Base-by-base conservation (phyloP, 2,888 invertebrate genomes). In the Zygaena filipendulae region DNA sequence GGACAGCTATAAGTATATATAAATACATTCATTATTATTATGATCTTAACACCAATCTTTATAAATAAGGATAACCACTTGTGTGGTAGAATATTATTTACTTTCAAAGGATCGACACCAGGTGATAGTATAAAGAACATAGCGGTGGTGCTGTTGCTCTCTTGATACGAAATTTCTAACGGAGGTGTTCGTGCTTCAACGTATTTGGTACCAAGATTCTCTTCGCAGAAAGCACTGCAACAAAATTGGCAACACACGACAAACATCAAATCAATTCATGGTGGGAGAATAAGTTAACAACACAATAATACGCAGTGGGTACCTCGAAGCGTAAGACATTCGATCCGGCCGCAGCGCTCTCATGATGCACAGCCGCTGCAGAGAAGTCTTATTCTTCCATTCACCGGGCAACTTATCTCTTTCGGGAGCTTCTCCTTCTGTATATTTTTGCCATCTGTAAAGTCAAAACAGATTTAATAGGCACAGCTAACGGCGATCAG, bases 301-400 rank as follows among this genome's bases (percentile, higher is more conserved):
- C n/a, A n/a, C n/a, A n/a, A n/a, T n/a, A n/a, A n/a, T n/a, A n/a
- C n/a, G n/a, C n/a, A n/a, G n/a, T n/a, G n/a, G n/a, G n/a, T n/a
- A n/a, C n/a, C n/a, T n/a, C n/a, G n/a, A 85, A 8, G 95, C 96
- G 51, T 97, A 95, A 0, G 94, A 92, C 95, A 97, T 96, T 42
- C 97, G 84, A 68, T 97, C 97, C 0, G 95, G 91, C 23, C 97
- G 79, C 27, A 97, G 75, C 11, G 94, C 92, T 32, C 97, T 81
- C 90, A 97, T 90, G 60, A 97, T 96, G 52, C 96, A 96, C 3
- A 97, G 77, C 38, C 90, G 84, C 58, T 97, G 95, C 23, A 97
- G 67, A 0, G 91, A 79, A 0, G 87, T 82, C 61, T 95, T 96
- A 50, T 90, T 90, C 60, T 96, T 97, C 97, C 97, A 97, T 53